Base-by-base conservation (phyloP, 2,888 invertebrate genomes). In the Ichneumoninae sp. region DNA sequence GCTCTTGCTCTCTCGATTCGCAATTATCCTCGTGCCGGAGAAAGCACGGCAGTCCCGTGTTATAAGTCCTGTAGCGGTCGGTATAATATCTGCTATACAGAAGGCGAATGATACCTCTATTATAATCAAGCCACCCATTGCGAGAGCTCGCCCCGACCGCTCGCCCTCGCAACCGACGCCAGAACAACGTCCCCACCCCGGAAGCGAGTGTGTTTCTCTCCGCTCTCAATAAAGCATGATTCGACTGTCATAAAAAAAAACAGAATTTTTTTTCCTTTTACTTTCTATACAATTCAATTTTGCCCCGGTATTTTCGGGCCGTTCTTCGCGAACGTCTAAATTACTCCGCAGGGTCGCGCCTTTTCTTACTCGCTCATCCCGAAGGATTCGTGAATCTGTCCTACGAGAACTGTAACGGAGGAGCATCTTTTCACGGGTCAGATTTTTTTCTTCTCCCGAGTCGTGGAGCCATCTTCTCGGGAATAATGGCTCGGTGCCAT, bases 111-210 rank as follows among this genome's bases (percentile, higher is more conserved):
- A 93, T 93, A 92, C 91, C 92, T 92, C 92, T 90, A 93, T 93
- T 93, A 93, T 91, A 93, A 93, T 93, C 91, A 92, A 93, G 90
- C 92, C 92, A 92, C 91, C 92, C 92, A 93, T 92, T 91, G 92
- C 91, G 92, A 89, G 83, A 86, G 83, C 71, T 81, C 83, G 71
- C 70, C 75, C 75, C 83, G 47, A 19, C 7, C 7, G 74, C 87
- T 77, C 82, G 60, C 60, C 68, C 79, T 79, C 79, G 63, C 82
- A 47, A 47, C 63, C 70, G 54, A 40, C 66, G 30, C 65, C 44
- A 30, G 81, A 54, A 81, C 36, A 66, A 47, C 57, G 44, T 63
- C 44, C 50, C 75, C 71, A 83, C 81, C 84, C 88, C 86, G 89
- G 89, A 89, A 91, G 88, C 84, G 77, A 87, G 85, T 78, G 85